Conservation (phyloP, 2,113 vertebrate species). For the Ophiodon elongatus region DNA sequence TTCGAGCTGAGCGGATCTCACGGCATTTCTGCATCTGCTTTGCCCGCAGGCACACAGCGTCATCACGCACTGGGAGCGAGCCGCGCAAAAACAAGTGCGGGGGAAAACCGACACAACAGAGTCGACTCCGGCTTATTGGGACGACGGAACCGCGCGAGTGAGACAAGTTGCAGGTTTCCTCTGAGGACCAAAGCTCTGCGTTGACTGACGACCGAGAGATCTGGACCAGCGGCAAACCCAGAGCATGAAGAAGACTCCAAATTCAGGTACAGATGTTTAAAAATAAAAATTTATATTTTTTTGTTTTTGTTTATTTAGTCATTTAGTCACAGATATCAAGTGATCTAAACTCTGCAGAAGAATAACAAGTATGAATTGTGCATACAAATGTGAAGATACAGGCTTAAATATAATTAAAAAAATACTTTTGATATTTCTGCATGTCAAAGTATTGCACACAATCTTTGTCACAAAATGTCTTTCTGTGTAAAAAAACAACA, state of each 20-base stretch:
- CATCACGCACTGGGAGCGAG: conserved; percentile 34
- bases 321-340: background rate
- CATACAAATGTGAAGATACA: conserved; percentile 6
- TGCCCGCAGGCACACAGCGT: conserved; percentile 19
- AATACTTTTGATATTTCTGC: background rate
- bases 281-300: too few relatives aligned
- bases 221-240: conserved; percentile 22
- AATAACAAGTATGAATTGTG: background rate
- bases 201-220: conserved; percentile 11
- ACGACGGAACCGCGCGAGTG: background rate
- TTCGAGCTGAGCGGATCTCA: conserved; percentile 21
- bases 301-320: too few relatives aligned
- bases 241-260: conserved; percentile 77
- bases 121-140: background rate
- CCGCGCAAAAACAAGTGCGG: conserved; percentile 24
- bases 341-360: conserved; percentile 21
- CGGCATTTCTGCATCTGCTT: conserved; percentile 46
- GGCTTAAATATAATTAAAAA: background rate
- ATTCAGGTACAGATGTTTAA: conserved; percentile 59
- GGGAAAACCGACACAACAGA: conserved; percentile 5
- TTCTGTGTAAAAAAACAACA: background rate
- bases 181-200: conserved; percentile 6
- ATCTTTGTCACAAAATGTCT: background rate
- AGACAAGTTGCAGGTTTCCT: conserved; percentile 12
- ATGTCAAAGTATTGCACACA: background rate